Percentiles rank a stretch among this genome's conserved stretches.
These are phyloP conservation scores for Pomacea maculata DNA, from an alignment of 1,140 invertebrate species.

Conservation along the genomic window DNA sequence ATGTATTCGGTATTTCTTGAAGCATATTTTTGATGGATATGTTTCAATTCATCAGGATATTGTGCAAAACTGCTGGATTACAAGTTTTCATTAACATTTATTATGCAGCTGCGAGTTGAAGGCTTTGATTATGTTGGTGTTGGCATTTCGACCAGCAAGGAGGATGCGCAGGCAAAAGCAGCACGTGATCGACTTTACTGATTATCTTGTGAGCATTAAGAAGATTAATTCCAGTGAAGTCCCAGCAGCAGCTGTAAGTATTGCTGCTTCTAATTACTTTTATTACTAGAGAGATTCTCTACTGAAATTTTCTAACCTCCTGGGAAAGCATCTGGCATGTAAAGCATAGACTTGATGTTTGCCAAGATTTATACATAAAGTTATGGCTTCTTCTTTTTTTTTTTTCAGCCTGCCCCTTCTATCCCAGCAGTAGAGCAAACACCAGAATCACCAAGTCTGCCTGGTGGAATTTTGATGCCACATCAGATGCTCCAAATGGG, in stretches of 20 bases:
- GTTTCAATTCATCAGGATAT: background rate
- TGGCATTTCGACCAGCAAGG: constrained; percentile 96
- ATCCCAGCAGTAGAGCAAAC: too few species aligned
- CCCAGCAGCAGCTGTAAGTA: constrained; percentile 35
- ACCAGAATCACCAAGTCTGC: too few species aligned
- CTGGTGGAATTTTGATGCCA: too few species aligned
- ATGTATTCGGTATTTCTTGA: background rate
- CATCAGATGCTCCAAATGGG: too few species aligned
- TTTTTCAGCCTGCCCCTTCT: too few species aligned
- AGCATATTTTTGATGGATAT: background rate
- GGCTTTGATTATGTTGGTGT: constrained; percentile 85
- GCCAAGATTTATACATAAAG: too few species aligned
- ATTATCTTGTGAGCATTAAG: constrained; percentile 82
- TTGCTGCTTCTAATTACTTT: too few species aligned
- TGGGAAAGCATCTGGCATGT: background rate
- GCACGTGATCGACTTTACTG: constrained; percentile 90
- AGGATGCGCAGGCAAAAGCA: constrained; percentile 90
- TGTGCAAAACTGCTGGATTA: background rate
- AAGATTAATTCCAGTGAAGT: constrained; percentile 64
- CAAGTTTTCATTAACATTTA: background rate
- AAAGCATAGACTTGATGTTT: too few species aligned
- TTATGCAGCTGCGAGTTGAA: constrained; percentile 73
- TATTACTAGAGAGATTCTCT: too few species aligned
- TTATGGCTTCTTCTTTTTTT: too few species aligned
- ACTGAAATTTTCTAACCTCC: too few species aligned